Evolutionary conservation across 2,797 vertebrate genomes (phyloP), one percentile per base, ranked within the genome.

Genomic region (Erithacus rubecula): DNA sequence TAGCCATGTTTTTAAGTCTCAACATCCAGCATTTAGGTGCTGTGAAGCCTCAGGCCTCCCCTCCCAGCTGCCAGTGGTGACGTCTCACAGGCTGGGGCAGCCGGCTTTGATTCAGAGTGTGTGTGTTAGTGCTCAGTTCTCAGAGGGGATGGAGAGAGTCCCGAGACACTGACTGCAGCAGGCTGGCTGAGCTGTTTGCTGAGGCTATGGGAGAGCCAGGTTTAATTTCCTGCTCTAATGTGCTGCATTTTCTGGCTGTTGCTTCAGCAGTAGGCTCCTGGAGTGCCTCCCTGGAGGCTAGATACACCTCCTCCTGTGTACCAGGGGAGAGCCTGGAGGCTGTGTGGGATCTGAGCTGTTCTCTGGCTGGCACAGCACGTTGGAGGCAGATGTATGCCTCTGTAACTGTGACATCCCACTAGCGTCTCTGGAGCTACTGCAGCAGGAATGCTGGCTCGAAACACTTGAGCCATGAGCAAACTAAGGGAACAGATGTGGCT

Each of bases 191-290:
- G 53, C 77, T 62, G 10, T 81, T 93, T 80, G 49, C 52, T 81
- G 80, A 55, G 53, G 58, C 6, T 23, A 18, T 46, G 77, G 83
- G 36, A 86, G 47, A 93, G 49, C 67, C 86, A 83, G 56, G 74
- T 86, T 83, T 89, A 80, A 81, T 84, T 71, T 93, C 91, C 69
- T 92, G 80, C 83, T 53, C 53, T 78, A 78, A 52, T 12, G 29
- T 0, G 0, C 52, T 70, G 44, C n/a, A 2, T 74, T 88, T 92
- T 74, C 77, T 64, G 72, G 62, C 62, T 17, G 1, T 55, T 67
- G 53, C 58, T 60, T 81, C 52, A 44, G 49, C 69, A 83, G 56
- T 14, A 12, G 65, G 64, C 41, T 88, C 43, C 91, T 56, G 58
- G 49, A 83, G 55, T 58, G 47, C 64, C 78, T 86, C 60, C 64